phyloP scores from a whole-genome alignment of 2,113 vertebrate genomes.

The Trematomus loennbergii region DNA sequence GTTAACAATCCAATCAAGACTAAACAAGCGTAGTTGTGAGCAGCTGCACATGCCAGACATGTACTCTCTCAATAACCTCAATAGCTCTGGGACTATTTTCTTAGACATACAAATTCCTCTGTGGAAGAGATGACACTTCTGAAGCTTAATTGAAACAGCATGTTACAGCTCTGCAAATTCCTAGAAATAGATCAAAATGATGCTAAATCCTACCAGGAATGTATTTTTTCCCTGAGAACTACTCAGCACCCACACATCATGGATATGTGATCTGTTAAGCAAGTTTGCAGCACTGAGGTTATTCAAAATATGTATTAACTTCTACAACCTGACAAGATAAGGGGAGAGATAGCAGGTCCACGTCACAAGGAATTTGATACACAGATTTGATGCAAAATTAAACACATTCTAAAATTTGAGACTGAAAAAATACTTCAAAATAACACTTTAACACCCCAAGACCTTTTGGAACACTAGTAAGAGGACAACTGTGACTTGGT shows the following conservation, averaged over 20 bases:
- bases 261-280: neutral
- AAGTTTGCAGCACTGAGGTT: neutral
- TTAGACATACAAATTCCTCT: neutral
- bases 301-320: neutral
- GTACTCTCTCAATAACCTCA: neutral
- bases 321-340: neutral
- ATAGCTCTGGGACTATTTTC: neutral
- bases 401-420: neutral
- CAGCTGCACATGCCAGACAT: neutral
- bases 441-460: neutral
- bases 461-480: neutral
- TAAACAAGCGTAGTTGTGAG: neutral
- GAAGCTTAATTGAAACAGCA: slow-evolving; percentile 32
- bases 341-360: too few species aligned
- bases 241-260: neutral
- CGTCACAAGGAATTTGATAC: neutral
- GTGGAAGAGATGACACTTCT: slow-evolving; percentile 2
- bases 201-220: too few species aligned
- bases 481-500: neutral
- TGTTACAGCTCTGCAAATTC: slow-evolving; percentile 26
- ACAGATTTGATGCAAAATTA: neutral
- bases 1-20: neutral
- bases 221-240: too few species aligned
- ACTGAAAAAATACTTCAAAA: neutral
- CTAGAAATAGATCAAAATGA: neutral